Base-by-base conservation (phyloP, 1,140 invertebrate genomes). In the Harlomillsia oculata region DNA sequence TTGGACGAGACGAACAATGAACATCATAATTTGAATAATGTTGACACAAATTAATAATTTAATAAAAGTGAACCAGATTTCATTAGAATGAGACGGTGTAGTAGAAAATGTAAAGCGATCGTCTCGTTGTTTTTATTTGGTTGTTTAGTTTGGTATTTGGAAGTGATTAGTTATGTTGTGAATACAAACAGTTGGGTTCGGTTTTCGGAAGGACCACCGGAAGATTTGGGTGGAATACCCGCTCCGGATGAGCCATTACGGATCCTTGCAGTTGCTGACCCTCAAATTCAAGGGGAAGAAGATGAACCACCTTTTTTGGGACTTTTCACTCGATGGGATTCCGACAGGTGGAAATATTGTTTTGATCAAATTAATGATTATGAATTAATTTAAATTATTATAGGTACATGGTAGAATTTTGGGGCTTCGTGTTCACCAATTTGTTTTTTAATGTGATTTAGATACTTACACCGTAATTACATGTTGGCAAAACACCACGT, bases 191-290 rank as follows among this genome's bases (percentile, higher is more conserved):
- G 23, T 25, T 64, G 62, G 62, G 37, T 52, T 9, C 11, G 28
- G 1, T 48, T 53, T 25, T 32, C 16, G 5, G 45, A 48, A 21
- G 45, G 29, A 21, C 45, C 32, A 34, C 8, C 32, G n/a, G 32
- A 34, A 9, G 45, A 48, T 32, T 21, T 48, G 18, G 45, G 39
- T 2, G 44, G 41, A n/a, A n/a, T n/a, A n/a, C n/a, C n/a, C n/a
- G n/a, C n/a, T n/a, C n/a, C n/a, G n/a, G 13, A 49, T 26, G 62
- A 59, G 32, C 85, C 84, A 67, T 78, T 80, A 1, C 79, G 78
- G 59, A 74, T 94, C 30, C 70, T 96, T 20, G 74, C 95, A 25
- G 84, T 93, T 37, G 87, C 89, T n/a, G 92, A 96, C 74, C 89
- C 91, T 21, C 92, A 95, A 72, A 61, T 63, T n/a, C 50, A 50